These are phyloP conservation scores for Cephonodes hylas DNA, from an alignment of 2,888 invertebrate species.

Conservation along the genomic window DNA sequence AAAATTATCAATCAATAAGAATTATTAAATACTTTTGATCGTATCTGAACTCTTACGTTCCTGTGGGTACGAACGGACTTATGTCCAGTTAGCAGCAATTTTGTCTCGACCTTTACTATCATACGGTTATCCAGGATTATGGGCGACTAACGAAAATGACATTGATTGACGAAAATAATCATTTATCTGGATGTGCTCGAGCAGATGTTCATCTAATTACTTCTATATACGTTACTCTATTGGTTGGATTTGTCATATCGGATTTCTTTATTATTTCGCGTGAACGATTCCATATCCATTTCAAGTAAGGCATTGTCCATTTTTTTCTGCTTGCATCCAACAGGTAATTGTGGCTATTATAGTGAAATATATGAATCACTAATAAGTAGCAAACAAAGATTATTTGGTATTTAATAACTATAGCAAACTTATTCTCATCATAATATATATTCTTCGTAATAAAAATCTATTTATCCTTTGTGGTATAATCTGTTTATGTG, in stretches of 20 bases:
- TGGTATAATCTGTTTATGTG: too few relatives aligned
- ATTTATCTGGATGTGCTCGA: constrained; percentile 26
- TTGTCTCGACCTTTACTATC: constrained; percentile 10
- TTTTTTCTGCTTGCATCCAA: too few relatives aligned
- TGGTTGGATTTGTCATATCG: not conserved
- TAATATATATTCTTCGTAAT: too few relatives aligned
- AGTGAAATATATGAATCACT: too few relatives aligned
- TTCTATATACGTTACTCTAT: not conserved
- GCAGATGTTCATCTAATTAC: not conserved
- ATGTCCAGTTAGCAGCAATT: not conserved
- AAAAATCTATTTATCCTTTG: too few relatives aligned
- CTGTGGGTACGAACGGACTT: not conserved
- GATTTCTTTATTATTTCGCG: not conserved
- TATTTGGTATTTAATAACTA: too few relatives aligned
- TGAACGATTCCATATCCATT: not conserved
- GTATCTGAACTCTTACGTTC: not conserved
- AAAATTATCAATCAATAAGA: not conserved
- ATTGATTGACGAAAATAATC: constrained; percentile 32
- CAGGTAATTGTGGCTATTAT: too few relatives aligned
- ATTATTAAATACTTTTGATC: not conserved
- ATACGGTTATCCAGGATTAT: constrained; percentile 27
- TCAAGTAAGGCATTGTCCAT: not conserved
- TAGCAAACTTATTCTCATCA: too few relatives aligned
- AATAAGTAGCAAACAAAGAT: too few relatives aligned
- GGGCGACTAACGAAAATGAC: constrained; percentile 27